Conservation (phyloP, 2,113 vertebrate species). For the Chauna torquata region DNA sequence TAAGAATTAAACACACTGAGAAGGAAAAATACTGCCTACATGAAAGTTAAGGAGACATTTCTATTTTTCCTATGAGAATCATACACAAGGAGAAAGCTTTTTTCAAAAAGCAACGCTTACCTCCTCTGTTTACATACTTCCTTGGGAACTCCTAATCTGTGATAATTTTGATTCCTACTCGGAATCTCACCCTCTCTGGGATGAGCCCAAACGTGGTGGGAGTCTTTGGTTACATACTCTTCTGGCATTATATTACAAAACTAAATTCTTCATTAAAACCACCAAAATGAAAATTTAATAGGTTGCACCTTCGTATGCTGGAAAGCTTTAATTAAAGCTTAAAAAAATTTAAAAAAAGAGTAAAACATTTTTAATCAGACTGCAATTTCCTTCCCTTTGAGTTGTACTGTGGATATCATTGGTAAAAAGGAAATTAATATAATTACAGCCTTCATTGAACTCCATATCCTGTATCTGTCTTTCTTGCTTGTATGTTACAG, state of each 20-base stretch:
- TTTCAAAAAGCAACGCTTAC: neutral
- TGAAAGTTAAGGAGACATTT: neutral
- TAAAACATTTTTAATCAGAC: neutral
- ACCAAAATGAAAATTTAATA: neutral
- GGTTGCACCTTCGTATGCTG: neutral
- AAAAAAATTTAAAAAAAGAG: neutral
- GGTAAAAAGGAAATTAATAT: neutral
- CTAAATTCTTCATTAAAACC: neutral
- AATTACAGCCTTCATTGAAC: neutral
- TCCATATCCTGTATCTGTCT: neutral
- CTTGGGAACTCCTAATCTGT: accelerated
- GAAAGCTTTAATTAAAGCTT: neutral
- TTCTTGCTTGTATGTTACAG: accelerated
- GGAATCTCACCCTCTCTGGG: too few relatives aligned
- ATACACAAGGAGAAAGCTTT: neutral
- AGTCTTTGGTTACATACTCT: neutral
- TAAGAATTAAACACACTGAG: neutral
- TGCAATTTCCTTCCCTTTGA: neutral
- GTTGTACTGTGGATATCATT: too few relatives aligned
- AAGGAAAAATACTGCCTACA: neutral
- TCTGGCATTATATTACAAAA: neutral
- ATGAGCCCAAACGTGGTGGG: neutral
- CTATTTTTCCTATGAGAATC: neutral
- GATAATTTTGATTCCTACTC: too few relatives aligned
- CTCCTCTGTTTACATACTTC: neutral